A percentile compares a stretch with the other conserved stretches of the same genome.
These are phyloP conservation scores for Orthonychiurus folsomi DNA, from an alignment of 2,888 invertebrate genomes.

Conservation along the genomic window DNA sequence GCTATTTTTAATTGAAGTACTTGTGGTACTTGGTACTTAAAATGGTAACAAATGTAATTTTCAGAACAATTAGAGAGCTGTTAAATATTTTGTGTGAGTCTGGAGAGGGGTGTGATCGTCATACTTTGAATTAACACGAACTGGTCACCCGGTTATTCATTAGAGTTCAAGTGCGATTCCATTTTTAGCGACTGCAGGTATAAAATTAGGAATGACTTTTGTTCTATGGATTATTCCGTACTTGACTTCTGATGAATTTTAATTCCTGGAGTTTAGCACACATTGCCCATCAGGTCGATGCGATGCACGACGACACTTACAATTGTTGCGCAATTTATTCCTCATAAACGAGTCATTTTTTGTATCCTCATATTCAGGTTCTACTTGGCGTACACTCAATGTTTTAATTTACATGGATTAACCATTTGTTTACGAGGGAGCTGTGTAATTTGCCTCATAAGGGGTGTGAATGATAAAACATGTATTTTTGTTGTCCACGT, in stretches of 20 bases:
- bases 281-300: neutral
- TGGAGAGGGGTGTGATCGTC: no score
- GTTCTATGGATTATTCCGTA: no score
- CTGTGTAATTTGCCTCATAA: neutral
- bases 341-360: neutral
- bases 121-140: no score
- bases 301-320: neutral
- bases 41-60: no score
- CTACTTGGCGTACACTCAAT: neutral
- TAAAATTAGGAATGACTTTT: no score
- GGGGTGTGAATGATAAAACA: neutral
- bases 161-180: no score
- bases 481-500: neutral
- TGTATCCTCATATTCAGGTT: neutral
- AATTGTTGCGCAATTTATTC: neutral
- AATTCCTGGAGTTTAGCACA: neutral
- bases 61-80: no score
- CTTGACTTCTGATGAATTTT: slow-evolving; percentile 1
- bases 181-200: no score
- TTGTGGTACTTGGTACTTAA: no score
- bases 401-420: neutral
- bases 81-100: no score
- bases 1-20: no score
- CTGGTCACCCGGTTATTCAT: no score
- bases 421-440: neutral